Evolutionary conservation across 2,888 invertebrate genomes (phyloP), one percentile per base, ranked within the genome.

Genomic region (Agriopis aurantiaria): DNA sequence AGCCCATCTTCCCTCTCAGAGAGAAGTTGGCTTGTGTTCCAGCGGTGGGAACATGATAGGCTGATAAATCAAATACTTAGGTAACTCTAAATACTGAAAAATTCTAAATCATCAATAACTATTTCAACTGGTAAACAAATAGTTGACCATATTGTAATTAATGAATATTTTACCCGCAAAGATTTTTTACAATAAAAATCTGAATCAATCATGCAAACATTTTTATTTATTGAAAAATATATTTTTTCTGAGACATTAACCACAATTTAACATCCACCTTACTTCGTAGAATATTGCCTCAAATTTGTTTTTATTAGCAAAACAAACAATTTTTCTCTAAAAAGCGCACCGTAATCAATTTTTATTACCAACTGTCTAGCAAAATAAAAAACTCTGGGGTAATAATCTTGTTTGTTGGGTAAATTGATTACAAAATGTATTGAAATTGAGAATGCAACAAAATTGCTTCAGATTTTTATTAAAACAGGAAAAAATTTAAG

Each of bases 391-490:
- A 57, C 33, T 45, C 46, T 23, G n/a, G 9, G 57, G 55, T 59
- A 33, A 43, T 69, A 33, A 55, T 2, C 52, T 52, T 1, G 7
- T 69, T 61, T 65, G n/a, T 41, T 53, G 10, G 12, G 53, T 59
- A 63, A 70, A 66, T 59, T 58, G 52, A 70, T 70, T 58, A 58
- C 53, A 49, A 52, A 66, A 17, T 59, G 58, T 65, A 55, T 59
- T 53, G 48, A 65, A 69, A 69, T 65, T 69, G 61, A 7, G 43
- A 56, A 69, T 57, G 60, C 64, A 65, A 33, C 45, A 6, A 53
- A 14, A 62, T 45, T 52, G 52, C 23, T 41, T 40, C n/a, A 14
- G 14, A 4, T 59, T 59, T 48, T 46, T 48, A 59, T 23, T 8
- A 14, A 62, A 33, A 65, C n/a, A 49, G 49, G 49, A 56, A 57